Evolutionary conservation across 2,888 invertebrate genomes (phyloP), one percentile per base, ranked within the genome.

Genomic region (Ormyrus nitidulus): DNA sequence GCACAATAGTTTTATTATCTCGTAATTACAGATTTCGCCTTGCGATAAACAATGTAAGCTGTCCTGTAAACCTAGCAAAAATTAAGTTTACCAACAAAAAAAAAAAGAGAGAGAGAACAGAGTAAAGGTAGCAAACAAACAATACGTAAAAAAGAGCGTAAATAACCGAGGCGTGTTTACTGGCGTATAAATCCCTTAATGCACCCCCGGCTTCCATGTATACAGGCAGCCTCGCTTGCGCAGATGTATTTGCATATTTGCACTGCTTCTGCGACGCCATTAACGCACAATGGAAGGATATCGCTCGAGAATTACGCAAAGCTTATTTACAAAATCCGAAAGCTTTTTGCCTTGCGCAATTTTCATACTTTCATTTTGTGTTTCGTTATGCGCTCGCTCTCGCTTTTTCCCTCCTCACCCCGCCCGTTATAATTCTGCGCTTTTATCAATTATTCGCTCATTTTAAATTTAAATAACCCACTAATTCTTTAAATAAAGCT

Each of bases 221-320:
- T 34, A 62, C 49, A 59, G 34, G 49, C 49, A 61, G 48, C 62
- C 62, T 13, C 66, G 34, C 61, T 70, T 59, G 5, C 66, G 54
- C 79, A 80, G 72, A 78, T 80, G 76, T 82, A 82, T 82, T 82
- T 82, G 82, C 82, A 82, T 82, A 82, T 82, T 81, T 81, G 72
- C 66, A 77, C 51, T 62, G 61, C 56, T 49, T 44, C 69, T 61
- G 77, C 82, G 78, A 82, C 76, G 79, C 82, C 77, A 77, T 82
- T 77, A 79, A 81, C 81, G 81, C 81, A 82, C 82, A 82, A 82
- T 82, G 79, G 72, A 75, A 77, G 82, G 77, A 77, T 79, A 79
- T 81, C 77, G 81, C 81, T 76, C 62, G 77, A 82, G 77, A 81
- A 82, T 81, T 79, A 79, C 79, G 76, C 34, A 79, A 79, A 79